A percentile compares a stretch with the other conserved stretches of the same genome.
phyloP scores from a whole-genome alignment of 1,140 invertebrate species.

The Drosophila chauvacae region DNA sequence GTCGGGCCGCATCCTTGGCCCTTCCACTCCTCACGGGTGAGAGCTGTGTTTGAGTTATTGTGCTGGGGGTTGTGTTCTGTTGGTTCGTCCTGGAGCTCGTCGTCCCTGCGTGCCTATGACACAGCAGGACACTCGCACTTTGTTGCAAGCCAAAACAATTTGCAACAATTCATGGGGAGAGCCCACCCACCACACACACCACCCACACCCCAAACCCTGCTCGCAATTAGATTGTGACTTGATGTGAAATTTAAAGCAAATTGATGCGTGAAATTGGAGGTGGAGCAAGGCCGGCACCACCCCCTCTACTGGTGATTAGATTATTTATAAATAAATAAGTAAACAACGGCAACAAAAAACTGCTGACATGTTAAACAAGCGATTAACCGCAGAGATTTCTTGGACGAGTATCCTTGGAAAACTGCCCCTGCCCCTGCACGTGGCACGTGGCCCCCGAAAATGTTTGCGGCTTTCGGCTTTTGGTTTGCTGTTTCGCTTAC shows the following conservation, averaged over 20 bases:
- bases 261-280: conserved; percentile 60
- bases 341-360: conserved; percentile 62
- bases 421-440: neutral
- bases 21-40: conserved; percentile 11
- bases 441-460: conserved; percentile 62
- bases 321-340: conserved; percentile 66
- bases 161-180: conserved; percentile 62
- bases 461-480: conserved; percentile 29
- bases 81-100: conserved; percentile 26
- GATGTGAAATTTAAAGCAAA: conserved; percentile 48
- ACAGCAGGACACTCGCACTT: conserved; percentile 71
- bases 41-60: conserved; percentile 81
- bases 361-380: conserved; percentile 80
- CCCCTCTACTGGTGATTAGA: neutral
- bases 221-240: conserved; percentile 57
- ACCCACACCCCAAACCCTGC: neutral
- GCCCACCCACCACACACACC: neutral
- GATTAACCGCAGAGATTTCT: conserved; percentile 80
- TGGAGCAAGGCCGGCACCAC: neutral
- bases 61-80: conserved; percentile 43
- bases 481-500: conserved; percentile 76
- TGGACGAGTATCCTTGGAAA: neutral
- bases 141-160: conserved; percentile 56
- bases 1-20: conserved; percentile 20
- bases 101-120: conserved; percentile 51